These are phyloP conservation scores for Drosophila orena DNA, from an alignment of 1,140 invertebrate genomes.

Conservation along the genomic window DNA sequence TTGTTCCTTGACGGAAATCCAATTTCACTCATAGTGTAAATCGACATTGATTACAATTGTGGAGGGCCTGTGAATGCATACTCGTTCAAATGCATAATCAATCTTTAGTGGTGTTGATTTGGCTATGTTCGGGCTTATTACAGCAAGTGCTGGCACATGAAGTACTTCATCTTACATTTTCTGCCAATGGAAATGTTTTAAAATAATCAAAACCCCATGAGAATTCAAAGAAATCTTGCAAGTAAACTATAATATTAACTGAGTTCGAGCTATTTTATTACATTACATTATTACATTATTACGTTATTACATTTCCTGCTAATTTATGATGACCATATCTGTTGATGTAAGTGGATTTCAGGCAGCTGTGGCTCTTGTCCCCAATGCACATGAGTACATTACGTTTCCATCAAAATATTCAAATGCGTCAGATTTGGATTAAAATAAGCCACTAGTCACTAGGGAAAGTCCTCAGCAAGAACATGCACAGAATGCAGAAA, in stretches of 20 bases:
- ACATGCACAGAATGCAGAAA: constrained; percentile 19
- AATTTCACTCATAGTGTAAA: constrained; percentile 46
- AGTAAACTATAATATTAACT: too few relatives aligned
- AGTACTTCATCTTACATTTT: too few relatives aligned
- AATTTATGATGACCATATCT: neutral
- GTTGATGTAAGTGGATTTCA: neutral
- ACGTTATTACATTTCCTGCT: too few relatives aligned
- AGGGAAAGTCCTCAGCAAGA: neutral
- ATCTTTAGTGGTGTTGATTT: constrained; percentile 1
- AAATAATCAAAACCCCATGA: too few relatives aligned
- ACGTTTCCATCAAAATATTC: constrained; percentile 44
- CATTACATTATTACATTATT: neutral
- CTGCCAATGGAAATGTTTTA: too few relatives aligned
- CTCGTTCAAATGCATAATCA: constrained; percentile 34
- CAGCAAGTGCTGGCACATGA: too few relatives aligned
- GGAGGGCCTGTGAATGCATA: constrained; percentile 29
- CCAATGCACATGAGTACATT: neutral
- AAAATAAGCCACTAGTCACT: constrained; percentile 32
- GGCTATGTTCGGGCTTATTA: neutral
- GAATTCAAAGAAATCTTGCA: too few relatives aligned
- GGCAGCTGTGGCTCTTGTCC: neutral
- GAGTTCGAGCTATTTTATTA: neutral
- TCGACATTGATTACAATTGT: constrained; percentile 31
- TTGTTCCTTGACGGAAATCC: constrained; percentile 20
- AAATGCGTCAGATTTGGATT: constrained; percentile 43